Evolutionary conservation across 2,888 invertebrate species (phyloP).

Genomic region (Nemotelus pantherinus): DNA sequence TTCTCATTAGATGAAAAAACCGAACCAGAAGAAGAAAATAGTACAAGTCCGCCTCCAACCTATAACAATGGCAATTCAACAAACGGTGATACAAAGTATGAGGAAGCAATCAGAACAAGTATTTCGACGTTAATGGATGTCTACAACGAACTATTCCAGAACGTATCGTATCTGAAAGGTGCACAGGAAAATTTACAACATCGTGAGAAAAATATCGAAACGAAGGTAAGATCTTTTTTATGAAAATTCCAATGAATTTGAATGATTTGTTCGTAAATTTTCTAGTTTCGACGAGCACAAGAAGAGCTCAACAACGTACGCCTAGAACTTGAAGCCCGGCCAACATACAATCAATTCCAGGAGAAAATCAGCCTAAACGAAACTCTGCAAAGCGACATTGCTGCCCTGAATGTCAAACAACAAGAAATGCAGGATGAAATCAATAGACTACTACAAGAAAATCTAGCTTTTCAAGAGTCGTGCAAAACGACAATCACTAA

Average conservation of each 20-base stretch:
- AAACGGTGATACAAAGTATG: slow-evolving; percentile 45
- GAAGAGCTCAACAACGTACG: slow-evolving; percentile 49
- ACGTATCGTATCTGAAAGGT: slow-evolving; percentile 24
- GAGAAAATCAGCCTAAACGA: slow-evolving; percentile 50
- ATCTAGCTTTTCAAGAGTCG: slow-evolving; percentile 48
- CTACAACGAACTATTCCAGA: slow-evolving; percentile 47
- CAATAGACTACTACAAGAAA: slow-evolving; percentile 60
- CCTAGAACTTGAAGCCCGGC: slow-evolving; percentile 49
- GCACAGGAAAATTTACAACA: slow-evolving; percentile 34
- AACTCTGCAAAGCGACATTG: slow-evolving; percentile 42
- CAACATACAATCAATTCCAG: slow-evolving; percentile 49
- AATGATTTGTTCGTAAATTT: neutral
- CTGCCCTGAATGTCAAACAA: slow-evolving; percentile 33
- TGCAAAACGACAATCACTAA: neutral
- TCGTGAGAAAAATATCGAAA: slow-evolving; percentile 27
- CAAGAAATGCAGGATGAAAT: slow-evolving; percentile 53
- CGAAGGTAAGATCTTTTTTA: slow-evolving; percentile 20
- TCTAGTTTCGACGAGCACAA: slow-evolving; percentile 46
- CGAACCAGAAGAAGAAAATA: slow-evolving; percentile 45
- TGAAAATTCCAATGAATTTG: slow-evolving; percentile 12
- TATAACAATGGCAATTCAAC: slow-evolving; percentile 52
- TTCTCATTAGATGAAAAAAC: slow-evolving; percentile 1
- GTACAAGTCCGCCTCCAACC: slow-evolving; percentile 51
- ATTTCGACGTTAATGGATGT: slow-evolving; percentile 46
- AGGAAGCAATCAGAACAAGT: slow-evolving; percentile 41